Conservation (phyloP, 2,113 vertebrate species). For the Cynoglossus semilaevis region DNA sequence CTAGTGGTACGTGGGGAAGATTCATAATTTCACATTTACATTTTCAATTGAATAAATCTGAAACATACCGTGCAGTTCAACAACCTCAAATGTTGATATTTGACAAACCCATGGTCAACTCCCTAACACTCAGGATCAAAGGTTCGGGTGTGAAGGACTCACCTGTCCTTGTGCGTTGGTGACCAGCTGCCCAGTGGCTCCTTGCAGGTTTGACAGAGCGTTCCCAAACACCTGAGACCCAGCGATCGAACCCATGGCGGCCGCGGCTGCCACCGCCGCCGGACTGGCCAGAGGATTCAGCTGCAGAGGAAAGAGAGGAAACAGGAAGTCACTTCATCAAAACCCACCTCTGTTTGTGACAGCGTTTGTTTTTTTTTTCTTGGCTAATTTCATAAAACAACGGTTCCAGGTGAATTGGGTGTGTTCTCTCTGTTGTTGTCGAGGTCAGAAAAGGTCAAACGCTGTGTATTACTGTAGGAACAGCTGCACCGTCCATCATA, state of each 20-base stretch:
- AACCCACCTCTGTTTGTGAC: constrained; percentile 2
- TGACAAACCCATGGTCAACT: too few species aligned
- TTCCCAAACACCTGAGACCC: constrained; percentile 95
- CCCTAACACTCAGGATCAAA: too few species aligned
- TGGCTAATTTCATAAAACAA: constrained; percentile 9
- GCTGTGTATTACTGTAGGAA: constrained; percentile 26
- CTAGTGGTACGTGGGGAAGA: too few species aligned
- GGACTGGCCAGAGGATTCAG: constrained; percentile 95
- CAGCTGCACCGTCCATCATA: constrained; percentile 59
- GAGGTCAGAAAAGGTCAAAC: constrained; percentile 37
- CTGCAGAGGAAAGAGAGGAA: constrained; percentile 66
- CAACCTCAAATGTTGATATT: too few species aligned
- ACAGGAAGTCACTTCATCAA: constrained; percentile 23
- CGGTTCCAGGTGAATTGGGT: background rate
- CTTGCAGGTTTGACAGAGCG: constrained; percentile 92
- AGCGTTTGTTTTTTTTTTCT: constrained; percentile 1
- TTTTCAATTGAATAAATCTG: too few species aligned
- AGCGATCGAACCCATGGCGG: constrained; percentile 93
- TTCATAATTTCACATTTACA: too few species aligned
- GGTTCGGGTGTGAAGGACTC: constrained; percentile 69
- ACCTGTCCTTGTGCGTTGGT: constrained; percentile 99
- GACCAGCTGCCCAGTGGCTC: constrained; percentile 95
- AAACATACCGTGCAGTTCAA: too few species aligned
- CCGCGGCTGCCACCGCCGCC: constrained; percentile 88
- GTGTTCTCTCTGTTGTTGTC: constrained; percentile 30